phyloP scores from a whole-genome alignment of 2,888 invertebrate species.

The Xylota sylvarum region DNA sequence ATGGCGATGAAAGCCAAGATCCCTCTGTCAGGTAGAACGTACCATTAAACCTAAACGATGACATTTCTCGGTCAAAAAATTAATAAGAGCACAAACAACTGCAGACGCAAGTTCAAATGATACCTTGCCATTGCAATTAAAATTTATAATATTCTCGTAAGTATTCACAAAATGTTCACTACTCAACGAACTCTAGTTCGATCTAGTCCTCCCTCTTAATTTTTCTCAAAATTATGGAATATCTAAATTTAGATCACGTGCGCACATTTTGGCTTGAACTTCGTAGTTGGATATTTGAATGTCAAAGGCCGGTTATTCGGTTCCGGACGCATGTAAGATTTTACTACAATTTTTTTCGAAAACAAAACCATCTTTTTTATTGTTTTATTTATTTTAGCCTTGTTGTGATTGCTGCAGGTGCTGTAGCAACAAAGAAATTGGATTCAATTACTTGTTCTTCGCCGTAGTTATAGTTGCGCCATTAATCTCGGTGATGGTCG shows the following conservation, averaged over 20 bases:
- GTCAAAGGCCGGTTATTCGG: neutral
- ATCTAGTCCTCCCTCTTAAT: neutral
- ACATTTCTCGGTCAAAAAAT: no score
- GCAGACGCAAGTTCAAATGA: no score
- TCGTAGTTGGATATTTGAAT: constrained; percentile 32
- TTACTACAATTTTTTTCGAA: neutral
- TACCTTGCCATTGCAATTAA: no score
- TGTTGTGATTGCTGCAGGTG: constrained; percentile 46
- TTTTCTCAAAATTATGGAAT: constrained; percentile 42
- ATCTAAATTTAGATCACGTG: constrained; percentile 15
- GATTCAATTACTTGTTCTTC: constrained; percentile 30
- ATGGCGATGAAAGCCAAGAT: no score
- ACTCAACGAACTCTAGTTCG: neutral
- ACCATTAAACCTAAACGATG: no score
- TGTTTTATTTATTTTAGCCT: constrained; percentile 32
- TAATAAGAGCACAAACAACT: no score
- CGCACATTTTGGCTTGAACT: constrained; percentile 8
- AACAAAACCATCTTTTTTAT: no score
- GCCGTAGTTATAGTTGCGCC: constrained; percentile 47
- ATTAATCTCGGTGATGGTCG: constrained; percentile 21
- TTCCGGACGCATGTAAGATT: constrained; percentile 42
- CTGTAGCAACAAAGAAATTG: constrained; percentile 31
- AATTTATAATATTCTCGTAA: neutral
- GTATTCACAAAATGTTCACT: neutral
- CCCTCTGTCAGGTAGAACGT: no score